Evolutionary conservation across 2,888 invertebrate species (phyloP), one percentile per base, ranked within the genome.

Genomic region (Agrochola litura): DNA sequence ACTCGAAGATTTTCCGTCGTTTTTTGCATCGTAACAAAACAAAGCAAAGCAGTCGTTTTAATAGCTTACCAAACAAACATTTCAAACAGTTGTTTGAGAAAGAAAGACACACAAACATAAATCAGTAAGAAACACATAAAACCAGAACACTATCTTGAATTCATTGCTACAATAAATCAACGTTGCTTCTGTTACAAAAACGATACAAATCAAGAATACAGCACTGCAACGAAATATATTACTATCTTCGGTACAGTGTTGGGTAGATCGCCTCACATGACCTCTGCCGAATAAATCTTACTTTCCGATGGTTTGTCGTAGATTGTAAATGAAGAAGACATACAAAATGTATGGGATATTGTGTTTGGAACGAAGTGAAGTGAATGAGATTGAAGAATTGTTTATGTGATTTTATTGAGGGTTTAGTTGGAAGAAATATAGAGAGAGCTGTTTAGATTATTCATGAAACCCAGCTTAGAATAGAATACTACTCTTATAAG

Each of bases 151-250:
- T 77, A 73, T 72, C 73, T 73, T 5, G 49, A 78, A 82, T 69
- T 81, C 78, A 82, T 81, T 73, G 83, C 73, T 12, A 6, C 61
- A 12, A 65, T 81, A 81, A 82, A 81, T 78, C 78, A 82, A 82
- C 58, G 66, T 82, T 61, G 52, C 66, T 64, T 76, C 64, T 68
- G 19, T 14, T 52, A 76, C 25, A 60, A 81, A 79, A 76, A 76
- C 74, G 74, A 80, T 66, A 81, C 69, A 82, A 70, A 70, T 81
- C 82, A 80, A 81, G 80, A 60, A 81, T 52, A 81, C 80, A 58
- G 82, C 69, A 80, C 69, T 76, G 70, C 65, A 80, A 61, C 65
- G 74, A 60, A 61, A 80, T 73, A 60, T 56, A 79, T 77, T 19
- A 66, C 80, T 73, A 78, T 78, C 79, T 78, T 52, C 58, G 58